Conservation (phyloP, 2,113 vertebrate genomes). For the Trogon surrucura region DNA sequence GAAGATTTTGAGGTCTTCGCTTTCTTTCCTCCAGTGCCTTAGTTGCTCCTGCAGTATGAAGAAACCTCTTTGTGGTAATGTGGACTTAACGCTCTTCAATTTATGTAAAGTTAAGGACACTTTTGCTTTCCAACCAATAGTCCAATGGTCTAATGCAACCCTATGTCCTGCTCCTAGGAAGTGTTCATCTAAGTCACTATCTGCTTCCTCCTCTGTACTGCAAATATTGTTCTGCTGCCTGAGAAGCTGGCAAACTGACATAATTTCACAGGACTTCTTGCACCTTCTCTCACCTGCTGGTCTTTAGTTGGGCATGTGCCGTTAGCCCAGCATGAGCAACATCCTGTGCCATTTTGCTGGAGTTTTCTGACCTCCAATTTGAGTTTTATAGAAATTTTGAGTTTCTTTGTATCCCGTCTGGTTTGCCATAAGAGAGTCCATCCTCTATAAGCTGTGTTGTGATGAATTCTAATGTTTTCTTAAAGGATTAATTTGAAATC, state of each 20-base stretch:
- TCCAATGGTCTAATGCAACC: not conserved
- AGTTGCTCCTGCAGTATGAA: not conserved
- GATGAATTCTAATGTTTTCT: slow-evolving; percentile 54
- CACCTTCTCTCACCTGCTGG: not conserved
- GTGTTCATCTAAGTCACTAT: not conserved
- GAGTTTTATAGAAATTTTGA: not conserved
- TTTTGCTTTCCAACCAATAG: not conserved
- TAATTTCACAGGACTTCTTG: slow-evolving; percentile 8
- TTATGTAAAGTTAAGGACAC: not conserved
- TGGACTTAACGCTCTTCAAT: not conserved
- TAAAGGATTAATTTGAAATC: slow-evolving; percentile 59
- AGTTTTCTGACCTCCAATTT: not conserved
- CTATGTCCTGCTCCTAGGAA: not conserved
- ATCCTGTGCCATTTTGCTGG: not conserved
- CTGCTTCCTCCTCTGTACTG: not conserved
- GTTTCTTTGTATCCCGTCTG: not conserved
- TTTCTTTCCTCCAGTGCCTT: not conserved
- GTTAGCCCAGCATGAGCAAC: not conserved
- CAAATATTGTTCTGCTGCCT: not conserved
- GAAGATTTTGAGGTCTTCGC: not conserved
- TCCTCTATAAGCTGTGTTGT: not conserved
- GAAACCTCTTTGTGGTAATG: not conserved
- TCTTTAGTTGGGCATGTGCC: not conserved
- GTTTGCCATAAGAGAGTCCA: not conserved
- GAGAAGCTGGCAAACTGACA: not conserved